Base-by-base conservation (phyloP, 2,888 invertebrate genomes). In the Bhutanitis thaidina region DNA sequence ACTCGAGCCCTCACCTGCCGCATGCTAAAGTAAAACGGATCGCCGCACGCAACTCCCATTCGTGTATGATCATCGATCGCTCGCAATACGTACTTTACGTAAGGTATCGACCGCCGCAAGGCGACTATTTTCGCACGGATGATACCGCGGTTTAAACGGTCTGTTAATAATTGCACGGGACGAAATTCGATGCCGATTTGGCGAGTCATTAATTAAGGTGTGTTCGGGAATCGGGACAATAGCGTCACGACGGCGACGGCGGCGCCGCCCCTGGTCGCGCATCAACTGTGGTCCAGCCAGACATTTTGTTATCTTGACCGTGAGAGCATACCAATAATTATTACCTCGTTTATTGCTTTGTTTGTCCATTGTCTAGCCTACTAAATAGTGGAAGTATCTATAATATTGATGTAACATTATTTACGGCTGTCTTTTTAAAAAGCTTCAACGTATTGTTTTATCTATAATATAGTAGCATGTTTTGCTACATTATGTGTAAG, bases 251-350 rank as follows among this genome's bases (percentile, higher is more conserved):
- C 70, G 67, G 56, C 64, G 65, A 59, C 51, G 4, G 55, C 65
- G 64, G 57, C 69, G 74, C 74, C 69, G 69, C 77, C 74, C 73
- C 76, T 71, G 76, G 67, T 62, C 76, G 72, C 76, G 77, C 82
- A 82, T 80, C 85, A 83, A 80, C 86, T 85, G 86, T 77, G 77
- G 71, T 69, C 7, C 76, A 74, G 76, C 52, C 61, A 59, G 52
- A 55, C 52, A 55, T 75, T 80, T 77, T 71, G 63, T 80, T 81
- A 80, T 79, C 79, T 84, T 86, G 77, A 85, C 84, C 83, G 88
- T 89, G 87, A 87, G 88, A 83, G 61, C 68, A 76, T 66, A 66
- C 16, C 15, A 12, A 41, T 20, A 40, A 70, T 77, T 72, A 75
- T 71, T 71, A 14, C 36, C 20, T 35, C 8, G 65, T 69, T 63